A percentile compares a stretch with the other conserved stretches of the same genome.
Conservation (phyloP, 2,113 vertebrate species). For the Pterocles burchelli region DNA sequence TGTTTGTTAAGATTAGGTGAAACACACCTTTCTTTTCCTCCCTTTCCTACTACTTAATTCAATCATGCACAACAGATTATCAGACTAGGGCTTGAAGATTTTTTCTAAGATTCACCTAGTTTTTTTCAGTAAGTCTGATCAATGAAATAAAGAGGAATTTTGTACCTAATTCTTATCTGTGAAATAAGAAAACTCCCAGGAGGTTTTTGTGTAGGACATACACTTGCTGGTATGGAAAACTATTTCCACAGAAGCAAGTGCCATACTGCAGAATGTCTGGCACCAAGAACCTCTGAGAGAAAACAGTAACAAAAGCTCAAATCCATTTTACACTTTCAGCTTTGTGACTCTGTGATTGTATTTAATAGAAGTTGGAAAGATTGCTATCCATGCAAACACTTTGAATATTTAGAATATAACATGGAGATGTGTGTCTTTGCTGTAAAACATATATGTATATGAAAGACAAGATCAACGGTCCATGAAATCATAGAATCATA, state of each 20-base stretch:
- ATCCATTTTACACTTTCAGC: slow-evolving; percentile 13
- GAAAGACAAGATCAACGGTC: slow-evolving; percentile 59
- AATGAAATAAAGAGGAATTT: neutral
- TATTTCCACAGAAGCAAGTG: neutral
- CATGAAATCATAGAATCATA: slow-evolving; percentile 69
- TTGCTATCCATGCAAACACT: slow-evolving; percentile 12
- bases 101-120: neutral
- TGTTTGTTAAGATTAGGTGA: neutral
- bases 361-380: slow-evolving; percentile 56
- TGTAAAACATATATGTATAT: slow-evolving; percentile 40
- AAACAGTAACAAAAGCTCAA: slow-evolving; percentile 35
- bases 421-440: slow-evolving; percentile 39
- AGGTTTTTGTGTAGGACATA: neutral
- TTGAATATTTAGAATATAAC: slow-evolving; percentile 42
- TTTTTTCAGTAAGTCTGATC: neutral
- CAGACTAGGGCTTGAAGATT: neutral
- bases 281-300: neutral
- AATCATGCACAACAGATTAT: neutral
- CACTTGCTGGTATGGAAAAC: neutral
- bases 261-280: neutral
- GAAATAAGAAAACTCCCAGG: neutral
- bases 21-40: neutral
- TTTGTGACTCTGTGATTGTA: slow-evolving; percentile 28
- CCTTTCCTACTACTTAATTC: neutral
- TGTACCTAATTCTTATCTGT: neutral